Conservation (phyloP, 2,888 invertebrate species). For the Tiphia femorata region DNA sequence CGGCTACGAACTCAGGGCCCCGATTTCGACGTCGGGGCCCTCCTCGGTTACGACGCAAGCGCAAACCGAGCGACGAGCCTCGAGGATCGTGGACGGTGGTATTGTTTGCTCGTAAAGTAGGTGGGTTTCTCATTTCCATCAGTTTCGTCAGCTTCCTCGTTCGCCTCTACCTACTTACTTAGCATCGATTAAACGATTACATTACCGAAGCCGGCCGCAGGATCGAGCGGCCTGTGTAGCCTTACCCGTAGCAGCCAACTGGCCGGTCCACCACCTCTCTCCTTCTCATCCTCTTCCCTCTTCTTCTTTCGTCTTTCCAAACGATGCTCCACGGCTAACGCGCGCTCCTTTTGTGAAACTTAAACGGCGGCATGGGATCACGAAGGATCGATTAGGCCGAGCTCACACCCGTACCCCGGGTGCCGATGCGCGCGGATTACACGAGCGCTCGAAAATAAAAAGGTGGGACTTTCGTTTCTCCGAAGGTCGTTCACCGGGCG, state of each 20-base stretch:
- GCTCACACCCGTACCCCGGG: conserved; percentile 10
- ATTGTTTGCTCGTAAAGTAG: conserved; percentile 35
- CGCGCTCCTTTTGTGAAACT: conserved; percentile 13
- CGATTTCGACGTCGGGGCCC: background rate
- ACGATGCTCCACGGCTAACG: conserved; percentile 12
- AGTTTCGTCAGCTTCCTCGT: conserved; percentile 47
- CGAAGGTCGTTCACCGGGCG: too few species aligned
- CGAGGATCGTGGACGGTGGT: too few species aligned
- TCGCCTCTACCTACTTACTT: conserved; percentile 30
- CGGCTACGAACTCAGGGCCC: too few species aligned
- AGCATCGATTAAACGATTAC: conserved; percentile 46
- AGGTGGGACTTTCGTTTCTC: too few species aligned
- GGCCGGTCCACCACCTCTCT: conserved; percentile 3
- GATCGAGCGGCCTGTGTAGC: background rate
- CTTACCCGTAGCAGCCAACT: conserved; percentile 13
- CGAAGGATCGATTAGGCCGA: conserved; percentile 34
- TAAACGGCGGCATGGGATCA: conserved; percentile 16
- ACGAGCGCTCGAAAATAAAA: background rate
- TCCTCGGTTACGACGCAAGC: background rate
- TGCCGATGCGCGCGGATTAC: conserved; percentile 18
- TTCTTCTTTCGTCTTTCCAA: conserved; percentile 24
- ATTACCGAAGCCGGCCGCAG: conserved; percentile 22
- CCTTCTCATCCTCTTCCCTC: background rate
- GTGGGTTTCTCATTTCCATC: conserved; percentile 40
- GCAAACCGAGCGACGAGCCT: too few species aligned